These are phyloP conservation scores for Diabrotica balteata DNA, from an alignment of 2,888 invertebrate species.

Conservation along the genomic window DNA sequence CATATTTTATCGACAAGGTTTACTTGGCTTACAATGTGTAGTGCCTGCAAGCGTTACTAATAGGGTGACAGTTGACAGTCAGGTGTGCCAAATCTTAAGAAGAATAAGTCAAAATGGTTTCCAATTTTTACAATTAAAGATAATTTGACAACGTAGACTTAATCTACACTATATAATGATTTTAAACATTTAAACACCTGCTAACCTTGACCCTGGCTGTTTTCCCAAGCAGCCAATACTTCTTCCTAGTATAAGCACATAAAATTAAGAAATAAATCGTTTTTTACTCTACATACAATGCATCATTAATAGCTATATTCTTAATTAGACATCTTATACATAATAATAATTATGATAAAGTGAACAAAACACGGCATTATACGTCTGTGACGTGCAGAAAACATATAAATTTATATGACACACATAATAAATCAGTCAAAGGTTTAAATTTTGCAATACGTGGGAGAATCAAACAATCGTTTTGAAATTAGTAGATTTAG, in stretches of 20 bases:
- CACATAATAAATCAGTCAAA: constrained; percentile 8
- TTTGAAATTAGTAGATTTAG: constrained; percentile 45
- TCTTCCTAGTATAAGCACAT: background rate
- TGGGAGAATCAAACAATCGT: constrained; percentile 44
- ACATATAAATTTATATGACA: background rate
- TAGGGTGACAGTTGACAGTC: too few relatives aligned
- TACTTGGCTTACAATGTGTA: too few relatives aligned
- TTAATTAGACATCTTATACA: background rate
- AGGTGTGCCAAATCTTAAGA: too few relatives aligned
- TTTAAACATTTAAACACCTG: too few relatives aligned
- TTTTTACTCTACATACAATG: background rate
- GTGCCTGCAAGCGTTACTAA: too few relatives aligned
- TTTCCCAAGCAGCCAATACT: background rate
- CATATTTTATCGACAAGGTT: too few relatives aligned
- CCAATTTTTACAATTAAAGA: too few relatives aligned
- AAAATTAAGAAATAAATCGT: background rate
- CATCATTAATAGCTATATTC: background rate
- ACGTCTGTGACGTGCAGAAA: too few relatives aligned
- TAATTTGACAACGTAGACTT: background rate
- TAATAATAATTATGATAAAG: too few relatives aligned
- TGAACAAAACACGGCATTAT: too few relatives aligned
- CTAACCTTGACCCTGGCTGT: background rate
- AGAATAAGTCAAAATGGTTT: too few relatives aligned
- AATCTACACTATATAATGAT: background rate
- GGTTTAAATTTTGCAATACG: constrained; percentile 37